phyloP scores from a whole-genome alignment of 1,140 invertebrate genomes.

The Bombus sylvicola region DNA sequence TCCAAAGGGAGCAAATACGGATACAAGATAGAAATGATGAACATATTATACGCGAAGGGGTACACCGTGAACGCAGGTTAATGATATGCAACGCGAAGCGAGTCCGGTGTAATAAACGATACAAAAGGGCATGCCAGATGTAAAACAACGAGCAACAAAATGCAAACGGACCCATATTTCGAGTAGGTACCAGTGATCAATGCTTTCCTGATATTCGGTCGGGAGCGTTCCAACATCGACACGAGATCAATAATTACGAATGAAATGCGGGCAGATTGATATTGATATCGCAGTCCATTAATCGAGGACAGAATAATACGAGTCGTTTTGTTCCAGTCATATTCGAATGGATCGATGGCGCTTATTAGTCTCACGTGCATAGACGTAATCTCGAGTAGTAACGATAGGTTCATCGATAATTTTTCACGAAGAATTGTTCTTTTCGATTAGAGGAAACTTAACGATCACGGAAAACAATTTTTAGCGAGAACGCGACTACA shows the following conservation, averaged over 20 bases:
- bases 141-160: background rate
- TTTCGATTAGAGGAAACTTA: background rate
- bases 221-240: background rate
- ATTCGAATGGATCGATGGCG: background rate
- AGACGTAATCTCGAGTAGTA: too few relatives aligned
- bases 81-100: constrained; percentile 1
- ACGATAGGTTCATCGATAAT: background rate
- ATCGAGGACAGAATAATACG: background rate
- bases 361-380: background rate
- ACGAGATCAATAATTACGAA: background rate
- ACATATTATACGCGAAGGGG: background rate
- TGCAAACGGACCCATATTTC: background rate
- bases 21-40: background rate
- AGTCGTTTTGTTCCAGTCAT: background rate
- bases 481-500: constrained; percentile 4
- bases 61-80: background rate
- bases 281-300: background rate
- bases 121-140: background rate
- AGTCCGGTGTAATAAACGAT: background rate
- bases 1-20: too few relatives aligned
- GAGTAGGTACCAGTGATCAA: background rate
- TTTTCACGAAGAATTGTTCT: background rate
- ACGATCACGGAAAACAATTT: constrained; percentile 10
- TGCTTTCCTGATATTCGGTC: background rate
- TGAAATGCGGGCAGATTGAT: background rate